These are phyloP conservation scores for Pollimyrus isidori DNA, from an alignment of 2,113 vertebrate genomes.

Conservation along the genomic window DNA sequence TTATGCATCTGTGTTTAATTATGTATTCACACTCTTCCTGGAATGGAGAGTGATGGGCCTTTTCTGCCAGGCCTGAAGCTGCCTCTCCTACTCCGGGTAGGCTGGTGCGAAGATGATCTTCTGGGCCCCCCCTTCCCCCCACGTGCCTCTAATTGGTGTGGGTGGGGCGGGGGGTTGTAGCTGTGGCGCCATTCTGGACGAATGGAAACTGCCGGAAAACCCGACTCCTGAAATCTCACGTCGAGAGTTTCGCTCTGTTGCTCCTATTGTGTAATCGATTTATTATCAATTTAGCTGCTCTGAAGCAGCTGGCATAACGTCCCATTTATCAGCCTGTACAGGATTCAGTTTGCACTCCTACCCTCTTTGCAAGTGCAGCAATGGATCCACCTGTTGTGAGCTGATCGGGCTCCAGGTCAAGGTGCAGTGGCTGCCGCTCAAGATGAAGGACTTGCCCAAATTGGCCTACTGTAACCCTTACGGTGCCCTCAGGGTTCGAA, in stretches of 20 bases:
- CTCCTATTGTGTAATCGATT: background rate
- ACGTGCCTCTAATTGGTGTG: background rate
- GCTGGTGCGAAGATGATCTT: background rate
- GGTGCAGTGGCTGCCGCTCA: background rate
- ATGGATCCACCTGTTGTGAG: background rate
- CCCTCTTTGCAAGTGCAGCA: background rate
- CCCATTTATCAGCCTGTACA: background rate
- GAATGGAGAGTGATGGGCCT: background rate
- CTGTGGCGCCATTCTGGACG: background rate
- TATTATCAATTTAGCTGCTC: background rate
- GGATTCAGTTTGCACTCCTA: background rate
- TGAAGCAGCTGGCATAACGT: background rate
- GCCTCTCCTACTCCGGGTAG: background rate
- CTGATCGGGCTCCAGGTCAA: background rate
- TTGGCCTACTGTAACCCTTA: background rate
- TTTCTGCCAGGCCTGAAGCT: background rate
- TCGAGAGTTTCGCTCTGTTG: background rate
- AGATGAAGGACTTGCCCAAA: background rate
- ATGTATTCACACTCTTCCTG: constrained; percentile 9
- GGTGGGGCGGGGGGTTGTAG: background rate
- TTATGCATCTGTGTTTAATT: constrained; percentile 9
- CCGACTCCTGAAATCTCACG: background rate
- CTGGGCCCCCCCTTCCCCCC: background rate
- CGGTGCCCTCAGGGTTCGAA: background rate
- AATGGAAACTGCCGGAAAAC: background rate